These are phyloP conservation scores for Albula goreensis DNA, from an alignment of 2,113 vertebrate species.

Conservation along the genomic window DNA sequence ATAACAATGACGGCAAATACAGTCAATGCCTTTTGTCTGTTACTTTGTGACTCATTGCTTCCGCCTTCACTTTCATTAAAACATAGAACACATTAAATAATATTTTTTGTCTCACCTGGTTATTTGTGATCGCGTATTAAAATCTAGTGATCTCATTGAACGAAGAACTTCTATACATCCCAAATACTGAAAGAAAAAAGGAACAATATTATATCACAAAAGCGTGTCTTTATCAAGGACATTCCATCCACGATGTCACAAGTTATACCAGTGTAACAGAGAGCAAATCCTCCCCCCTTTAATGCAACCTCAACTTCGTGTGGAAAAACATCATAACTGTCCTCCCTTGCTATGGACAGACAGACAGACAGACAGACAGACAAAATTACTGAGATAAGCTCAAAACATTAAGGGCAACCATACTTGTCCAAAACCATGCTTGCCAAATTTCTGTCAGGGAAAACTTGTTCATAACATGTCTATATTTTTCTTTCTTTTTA, in stretches of 20 bases:
- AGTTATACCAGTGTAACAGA: neutral
- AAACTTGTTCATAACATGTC: too few species aligned
- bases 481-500: too few species aligned
- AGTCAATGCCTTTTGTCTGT: neutral
- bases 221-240: neutral
- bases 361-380: slow-evolving; percentile 7
- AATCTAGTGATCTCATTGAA: slow-evolving; percentile 81
- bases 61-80: neutral
- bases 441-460: too few species aligned
- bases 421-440: neutral
- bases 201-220: slow-evolving; percentile 14
- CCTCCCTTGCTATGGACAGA: neutral
- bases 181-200: slow-evolving; percentile 69
- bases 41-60: slow-evolving; percentile 12
- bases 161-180: slow-evolving; percentile 78
- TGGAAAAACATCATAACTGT: neutral
- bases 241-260: neutral
- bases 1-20: slow-evolving; percentile 36
- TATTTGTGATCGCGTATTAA: slow-evolving; percentile 77
- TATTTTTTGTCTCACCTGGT: slow-evolving; percentile 63
- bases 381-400: neutral
- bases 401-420: neutral
- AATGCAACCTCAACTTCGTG: neutral
- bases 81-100: neutral
- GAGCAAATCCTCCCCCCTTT: neutral